Base-by-base conservation (phyloP, 2,797 vertebrate species). In the Hoplostethus mediterraneus region DNA sequence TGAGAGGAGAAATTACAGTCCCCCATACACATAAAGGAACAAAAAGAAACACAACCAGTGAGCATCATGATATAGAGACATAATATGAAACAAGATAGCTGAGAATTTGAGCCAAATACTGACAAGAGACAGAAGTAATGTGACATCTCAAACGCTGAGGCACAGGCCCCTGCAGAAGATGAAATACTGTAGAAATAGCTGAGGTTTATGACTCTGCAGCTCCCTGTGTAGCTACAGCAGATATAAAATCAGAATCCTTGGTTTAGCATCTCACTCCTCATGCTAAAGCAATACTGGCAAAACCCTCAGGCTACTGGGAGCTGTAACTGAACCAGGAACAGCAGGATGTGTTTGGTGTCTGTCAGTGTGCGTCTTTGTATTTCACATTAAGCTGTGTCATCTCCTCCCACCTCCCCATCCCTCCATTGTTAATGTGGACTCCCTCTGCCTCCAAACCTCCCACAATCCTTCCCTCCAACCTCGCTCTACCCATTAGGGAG, bases 301-400 rank as follows among this genome's bases (percentile, higher is more conserved):
- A 79, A 53, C 77, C 75, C 67, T 64, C 71, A 51, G 70, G 75
- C 77, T 72, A 65, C 72, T 83, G 67, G 67, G 80, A 67, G 70
- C 77, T 73, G 71, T 65, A 59, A 66, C 1, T 75, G 71, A 84
- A 52, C 73, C 56, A 75, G 6, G n/a, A n/a, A n/a, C n/a, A n/a
- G n/a, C n/a, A n/a, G n/a, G n/a, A n/a, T n/a, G n/a, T 38, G 57
- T 65, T 77, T 52, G 44, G 57, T 74, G 67, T 63, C 36, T 63
- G 61, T 71, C 65, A 14, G 38, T 70, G 57, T 79, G 69, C 60
- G 63, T 75, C 59, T 80, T 63, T 76, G 71, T 73, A 28, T 86
- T 77, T 79, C 71, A 79, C 73, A 79, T 68, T 59, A 78, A 79
- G 65, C 80, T 4, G 48, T 80, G 80, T 84, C 75, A 80, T 83